Evolutionary conservation across 2,888 invertebrate genomes (phyloP), one percentile per base, ranked within the genome.

Genomic region (Eurois occulta): DNA sequence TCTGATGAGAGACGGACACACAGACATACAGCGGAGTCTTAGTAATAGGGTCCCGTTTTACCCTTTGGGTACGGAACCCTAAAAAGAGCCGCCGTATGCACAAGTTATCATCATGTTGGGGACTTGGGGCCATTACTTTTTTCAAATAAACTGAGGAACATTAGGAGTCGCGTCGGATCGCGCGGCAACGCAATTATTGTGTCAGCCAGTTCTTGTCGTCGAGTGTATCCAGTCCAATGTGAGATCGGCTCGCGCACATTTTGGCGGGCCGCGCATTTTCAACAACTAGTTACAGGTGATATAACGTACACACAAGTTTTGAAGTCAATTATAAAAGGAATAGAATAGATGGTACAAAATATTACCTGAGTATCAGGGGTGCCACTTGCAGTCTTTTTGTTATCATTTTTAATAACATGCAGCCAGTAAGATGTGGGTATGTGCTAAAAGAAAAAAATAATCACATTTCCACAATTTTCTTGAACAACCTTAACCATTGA

Each of bases 391-490:
- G 86, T 83, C 72, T 93, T 94, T 79, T 92, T 95, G 32, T 89
- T 80, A 69, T 95, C 94, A 43, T 94, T 94, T 80, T 89, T 94
- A 48, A 96, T 90, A 5, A 96, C 94, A 83, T 95, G 93, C 55
- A 96, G 86, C 77, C 93, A 91, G 84, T 96, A 96, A 55, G 90
- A 91, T 35, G 95, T 96, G 71, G 96, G 96, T 48, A 96, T 93
- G 72, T 95, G 94, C 96, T 96, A 93, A 13, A 93, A 82, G 0
- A 65, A 7, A 6, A 21, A 21, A 46, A 60, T 7, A 18, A 13
- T 28, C 21, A 32, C 18, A 32, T 8, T 32, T 16, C 41, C 8
- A 11, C 21, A 21, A 48, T 3, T 11, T 55, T 55, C n/a, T n/a
- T 55, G n/a, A 55, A 55, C 55, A 55, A 55, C 24, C 24, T 43